Conservation (phyloP, 2,113 vertebrate genomes). For the Apteryx mantelli region DNA sequence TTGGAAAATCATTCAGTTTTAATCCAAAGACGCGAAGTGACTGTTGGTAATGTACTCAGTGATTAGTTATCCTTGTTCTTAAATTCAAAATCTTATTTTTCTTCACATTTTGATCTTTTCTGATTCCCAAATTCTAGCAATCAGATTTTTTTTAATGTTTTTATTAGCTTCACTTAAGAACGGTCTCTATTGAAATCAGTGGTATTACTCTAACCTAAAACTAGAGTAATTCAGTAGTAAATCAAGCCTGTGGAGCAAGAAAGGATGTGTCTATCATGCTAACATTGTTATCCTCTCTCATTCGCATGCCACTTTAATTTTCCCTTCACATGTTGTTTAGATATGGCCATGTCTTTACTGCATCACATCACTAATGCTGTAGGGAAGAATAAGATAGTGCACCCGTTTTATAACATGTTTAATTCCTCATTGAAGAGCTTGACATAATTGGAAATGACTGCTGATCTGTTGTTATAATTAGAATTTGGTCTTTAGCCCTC, state of each 20-base stretch:
- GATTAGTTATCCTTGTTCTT: neutral
- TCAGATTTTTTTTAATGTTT: neutral
- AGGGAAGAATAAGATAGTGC: neutral
- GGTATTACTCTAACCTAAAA: neutral
- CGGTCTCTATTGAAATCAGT: neutral
- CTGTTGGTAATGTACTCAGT: neutral
- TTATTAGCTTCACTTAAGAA: neutral
- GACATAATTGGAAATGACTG: conserved; percentile 61
- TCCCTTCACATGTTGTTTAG: neutral
- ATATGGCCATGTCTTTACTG: neutral
- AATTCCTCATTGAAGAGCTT: conserved; percentile 33
- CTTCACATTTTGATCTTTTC: neutral
- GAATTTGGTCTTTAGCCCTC: conserved; percentile 59
- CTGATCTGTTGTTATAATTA: conserved; percentile 72
- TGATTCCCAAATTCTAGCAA: neutral
- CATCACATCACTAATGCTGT: neutral
- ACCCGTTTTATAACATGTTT: conserved; percentile 26
- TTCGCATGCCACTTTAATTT: neutral
- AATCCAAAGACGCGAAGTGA: neutral
- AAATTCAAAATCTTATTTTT: neutral
- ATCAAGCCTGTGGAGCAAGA: neutral
- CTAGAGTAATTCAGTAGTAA: neutral
- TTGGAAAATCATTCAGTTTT: neutral
- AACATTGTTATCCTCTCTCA: conserved; percentile 17
- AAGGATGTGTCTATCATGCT: neutral